phyloP scores from a whole-genome alignment of 2,113 vertebrate genomes.

The Urocolius indicus region DNA sequence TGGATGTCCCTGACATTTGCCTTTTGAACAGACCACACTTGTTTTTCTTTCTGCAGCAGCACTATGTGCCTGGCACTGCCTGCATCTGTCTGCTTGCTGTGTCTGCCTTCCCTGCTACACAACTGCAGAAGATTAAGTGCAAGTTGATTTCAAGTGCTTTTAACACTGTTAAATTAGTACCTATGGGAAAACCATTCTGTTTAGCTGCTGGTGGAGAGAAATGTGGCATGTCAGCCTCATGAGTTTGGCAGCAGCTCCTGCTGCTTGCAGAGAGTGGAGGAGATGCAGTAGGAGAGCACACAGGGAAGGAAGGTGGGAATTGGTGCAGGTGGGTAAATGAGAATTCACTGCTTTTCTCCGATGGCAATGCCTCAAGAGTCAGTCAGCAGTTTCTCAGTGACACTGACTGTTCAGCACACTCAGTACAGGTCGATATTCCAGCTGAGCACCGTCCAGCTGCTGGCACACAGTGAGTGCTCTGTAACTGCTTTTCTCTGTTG shows the following conservation, averaged over 20 bases:
- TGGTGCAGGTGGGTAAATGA: background rate
- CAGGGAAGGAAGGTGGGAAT: background rate
- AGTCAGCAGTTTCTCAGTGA: background rate
- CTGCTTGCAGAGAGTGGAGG: background rate
- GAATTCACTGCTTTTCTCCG: background rate
- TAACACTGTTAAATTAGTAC: no score
- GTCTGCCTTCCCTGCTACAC: background rate
- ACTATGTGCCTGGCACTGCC: background rate
- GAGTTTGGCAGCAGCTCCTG: background rate
- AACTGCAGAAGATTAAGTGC: background rate
- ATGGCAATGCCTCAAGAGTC: background rate
- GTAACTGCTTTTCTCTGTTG: background rate
- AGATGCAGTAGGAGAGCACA: background rate
- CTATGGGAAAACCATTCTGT: background rate
- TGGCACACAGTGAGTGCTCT: background rate
- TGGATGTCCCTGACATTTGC: rapidly evolving
- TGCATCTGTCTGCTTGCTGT: background rate
- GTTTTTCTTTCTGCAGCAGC: rapidly evolving
- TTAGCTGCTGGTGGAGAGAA: background rate
- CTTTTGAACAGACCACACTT: rapidly evolving
- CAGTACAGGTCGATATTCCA: background rate
- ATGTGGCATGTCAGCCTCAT: rapidly evolving
- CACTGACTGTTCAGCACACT: background rate
- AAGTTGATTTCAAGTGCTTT: no score
- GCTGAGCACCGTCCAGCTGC: background rate